A percentile compares a stretch with the other conserved stretches of the same genome.
phyloP scores from a whole-genome alignment of 2,113 vertebrate genomes.

The Mustela lutreola region DNA sequence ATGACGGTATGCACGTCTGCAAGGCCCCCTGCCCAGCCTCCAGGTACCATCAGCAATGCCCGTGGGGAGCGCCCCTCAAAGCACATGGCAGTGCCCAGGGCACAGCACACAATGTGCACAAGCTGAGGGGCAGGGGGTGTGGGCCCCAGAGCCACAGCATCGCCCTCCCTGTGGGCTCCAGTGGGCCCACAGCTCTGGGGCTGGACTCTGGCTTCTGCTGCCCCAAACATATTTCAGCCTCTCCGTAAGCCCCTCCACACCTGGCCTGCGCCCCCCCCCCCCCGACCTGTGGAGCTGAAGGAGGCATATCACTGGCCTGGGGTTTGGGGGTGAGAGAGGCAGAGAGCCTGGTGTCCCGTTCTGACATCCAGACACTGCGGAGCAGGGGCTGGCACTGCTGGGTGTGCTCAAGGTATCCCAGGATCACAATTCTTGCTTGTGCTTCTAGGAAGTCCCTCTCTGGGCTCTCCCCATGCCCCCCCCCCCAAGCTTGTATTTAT shows the following conservation, averaged over 20 bases:
- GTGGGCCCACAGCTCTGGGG: neutral
- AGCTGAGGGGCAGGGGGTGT: neutral
- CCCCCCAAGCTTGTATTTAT: neutral
- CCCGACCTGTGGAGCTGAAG: neutral
- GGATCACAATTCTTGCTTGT: neutral
- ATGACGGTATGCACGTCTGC: no score
- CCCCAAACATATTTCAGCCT: neutral
- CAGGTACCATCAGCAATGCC: neutral
- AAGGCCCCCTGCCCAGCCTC: neutral
- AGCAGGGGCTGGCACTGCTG: neutral
- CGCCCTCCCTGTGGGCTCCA: neutral
- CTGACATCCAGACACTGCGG: neutral
- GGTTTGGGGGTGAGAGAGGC: rapidly evolving
- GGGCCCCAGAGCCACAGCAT: neutral
- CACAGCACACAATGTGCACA: neutral
- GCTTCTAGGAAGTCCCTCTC: neutral
- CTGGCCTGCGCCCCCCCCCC: neutral
- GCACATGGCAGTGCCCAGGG: neutral
- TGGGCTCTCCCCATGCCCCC: rapidly evolving
- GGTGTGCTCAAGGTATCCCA: neutral
- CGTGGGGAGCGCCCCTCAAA: rapidly evolving
- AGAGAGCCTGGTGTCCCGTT: neutral
- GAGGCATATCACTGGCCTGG: neutral
- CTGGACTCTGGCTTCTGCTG: no score
- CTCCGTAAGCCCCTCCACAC: neutral